phyloP scores from a whole-genome alignment of 2,797 vertebrate species.

The Dipus sagitta region DNA sequence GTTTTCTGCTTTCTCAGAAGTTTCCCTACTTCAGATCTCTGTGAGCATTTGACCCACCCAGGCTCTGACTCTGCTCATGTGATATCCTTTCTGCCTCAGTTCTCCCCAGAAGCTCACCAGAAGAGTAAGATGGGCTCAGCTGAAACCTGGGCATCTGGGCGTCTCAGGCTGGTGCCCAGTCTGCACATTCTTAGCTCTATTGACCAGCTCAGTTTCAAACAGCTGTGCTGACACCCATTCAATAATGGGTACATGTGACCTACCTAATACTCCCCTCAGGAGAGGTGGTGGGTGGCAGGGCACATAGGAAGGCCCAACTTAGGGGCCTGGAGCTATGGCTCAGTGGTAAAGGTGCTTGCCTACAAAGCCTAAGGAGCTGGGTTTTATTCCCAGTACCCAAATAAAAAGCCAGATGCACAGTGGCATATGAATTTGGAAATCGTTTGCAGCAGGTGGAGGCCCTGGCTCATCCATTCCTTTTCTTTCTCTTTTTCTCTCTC shows the following conservation, averaged over 20 bases:
- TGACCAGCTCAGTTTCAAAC: accelerated
- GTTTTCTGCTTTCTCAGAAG: background rate
- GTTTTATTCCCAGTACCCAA: no score
- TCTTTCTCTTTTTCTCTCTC: no score
- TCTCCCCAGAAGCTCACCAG: background rate
- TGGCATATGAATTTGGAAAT: no score
- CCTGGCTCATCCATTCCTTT: no score
- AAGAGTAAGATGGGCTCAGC: background rate
- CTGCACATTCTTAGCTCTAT: background rate
- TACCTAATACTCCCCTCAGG: no score
- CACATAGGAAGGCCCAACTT: background rate
- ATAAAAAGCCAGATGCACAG: no score
- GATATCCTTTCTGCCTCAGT: background rate
- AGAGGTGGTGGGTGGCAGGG: background rate
- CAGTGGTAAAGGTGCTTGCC: no score
- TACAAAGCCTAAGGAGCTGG: no score
- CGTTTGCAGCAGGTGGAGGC: no score
- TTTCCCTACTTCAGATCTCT: background rate
- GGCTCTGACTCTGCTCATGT: background rate
- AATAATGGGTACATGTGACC: background rate
- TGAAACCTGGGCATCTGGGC: background rate
- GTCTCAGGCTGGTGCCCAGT: background rate
- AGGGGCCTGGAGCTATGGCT: no score
- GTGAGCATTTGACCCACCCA: background rate
- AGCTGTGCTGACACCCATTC: background rate